Percentiles rank a stretch among this genome's conserved stretches.
Conservation (phyloP, 2,797 vertebrate genomes). For the Astyanax mexicanus region DNA sequence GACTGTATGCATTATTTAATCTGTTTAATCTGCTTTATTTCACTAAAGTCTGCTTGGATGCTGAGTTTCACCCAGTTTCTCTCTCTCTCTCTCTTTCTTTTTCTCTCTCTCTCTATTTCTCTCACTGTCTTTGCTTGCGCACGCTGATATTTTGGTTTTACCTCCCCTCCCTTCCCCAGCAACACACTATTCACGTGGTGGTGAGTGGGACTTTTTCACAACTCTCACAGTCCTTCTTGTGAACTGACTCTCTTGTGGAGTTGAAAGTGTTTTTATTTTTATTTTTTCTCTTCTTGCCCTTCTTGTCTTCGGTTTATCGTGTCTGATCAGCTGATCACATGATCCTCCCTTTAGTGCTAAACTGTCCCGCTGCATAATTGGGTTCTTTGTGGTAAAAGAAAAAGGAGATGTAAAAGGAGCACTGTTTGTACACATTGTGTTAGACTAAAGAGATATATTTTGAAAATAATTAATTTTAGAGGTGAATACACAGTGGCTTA, state of each 20-base stretch:
- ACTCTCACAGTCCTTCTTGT: conserved; percentile 57
- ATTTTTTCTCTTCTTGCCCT: conserved; percentile 17
- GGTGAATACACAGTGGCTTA: no score
- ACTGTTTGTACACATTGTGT: conserved; percentile 32
- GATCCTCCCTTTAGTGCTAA: conserved; percentile 65
- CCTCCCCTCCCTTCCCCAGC: conserved; percentile 77
- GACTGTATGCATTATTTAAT: conserved; percentile 62
- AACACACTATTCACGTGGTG: conserved; percentile 99
- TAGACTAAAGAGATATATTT: no score
- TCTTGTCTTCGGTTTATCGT: conserved; percentile 40
- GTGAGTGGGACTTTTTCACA: conserved; percentile 87
- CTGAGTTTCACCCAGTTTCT: conserved; percentile 81
- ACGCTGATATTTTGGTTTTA: conserved; percentile 90
- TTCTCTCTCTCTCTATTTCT: conserved; percentile 89
- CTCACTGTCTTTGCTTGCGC: conserved; percentile 88
- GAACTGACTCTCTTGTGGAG: conserved; percentile 9
- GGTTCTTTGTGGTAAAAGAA: conserved; percentile 59
- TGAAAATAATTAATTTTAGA: no score
- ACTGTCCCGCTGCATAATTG: conserved; percentile 59
- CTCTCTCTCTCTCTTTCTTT: conserved; percentile 86
- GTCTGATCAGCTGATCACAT: conserved; percentile 75
- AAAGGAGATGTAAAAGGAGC: conserved; percentile 39
- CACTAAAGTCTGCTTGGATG: conserved; percentile 67
- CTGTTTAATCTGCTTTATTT: no score
- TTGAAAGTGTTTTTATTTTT: background rate